Evolutionary conservation across 2,797 vertebrate species (phyloP), one percentile per base, ranked within the genome.

Genomic region (Sylvilagus floridanus): DNA sequence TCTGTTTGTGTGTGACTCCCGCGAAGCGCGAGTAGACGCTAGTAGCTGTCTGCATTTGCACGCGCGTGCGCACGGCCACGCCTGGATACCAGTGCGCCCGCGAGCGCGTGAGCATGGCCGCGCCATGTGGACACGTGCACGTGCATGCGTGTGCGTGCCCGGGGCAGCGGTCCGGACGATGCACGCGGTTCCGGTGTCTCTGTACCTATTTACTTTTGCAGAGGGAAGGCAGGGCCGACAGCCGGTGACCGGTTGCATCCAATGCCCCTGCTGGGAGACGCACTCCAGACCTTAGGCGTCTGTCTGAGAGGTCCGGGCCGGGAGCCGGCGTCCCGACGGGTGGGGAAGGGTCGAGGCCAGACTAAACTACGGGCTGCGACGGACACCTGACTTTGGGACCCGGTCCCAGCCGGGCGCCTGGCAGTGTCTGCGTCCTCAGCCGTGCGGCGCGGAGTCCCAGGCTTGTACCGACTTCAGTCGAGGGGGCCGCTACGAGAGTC

Each of bases 91-190:
- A 72, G 81, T 8, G 94, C 73, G 83, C 83, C 85, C 50, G 57
- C 26, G 95, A 77, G 96, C 89, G 75, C 76, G 95, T 93, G 95
- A 95, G 96, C 95, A 37, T 73, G 94, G 89, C 86, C 79, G 37
- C 95, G 93, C 16, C 84, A 19, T 91, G 81, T 90, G 95, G 91
- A 95, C 98, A 96, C 50, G 0, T 97, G 97, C 76, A 0, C 95
- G 84, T 82, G 7, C 12, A 50, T 88, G 96, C 63, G 63, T 93
- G 96, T 71, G 96, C 93, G 82, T 92, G 89, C 71, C 96, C 28
- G 96, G 97, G 97, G 97, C 97, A 97, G 97, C 96, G 98, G 85
- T 63, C 78, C 4, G 85, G 78, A 14, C 76, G 50, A 47, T 19
- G 84, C 93, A 62, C 81, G 72, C 50, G 26, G 30, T 19, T 63